A percentile compares a stretch with the other conserved stretches of the same genome.
phyloP scores from a whole-genome alignment of 1,140 invertebrate genomes.

The Leptinotarsa lineolata region DNA sequence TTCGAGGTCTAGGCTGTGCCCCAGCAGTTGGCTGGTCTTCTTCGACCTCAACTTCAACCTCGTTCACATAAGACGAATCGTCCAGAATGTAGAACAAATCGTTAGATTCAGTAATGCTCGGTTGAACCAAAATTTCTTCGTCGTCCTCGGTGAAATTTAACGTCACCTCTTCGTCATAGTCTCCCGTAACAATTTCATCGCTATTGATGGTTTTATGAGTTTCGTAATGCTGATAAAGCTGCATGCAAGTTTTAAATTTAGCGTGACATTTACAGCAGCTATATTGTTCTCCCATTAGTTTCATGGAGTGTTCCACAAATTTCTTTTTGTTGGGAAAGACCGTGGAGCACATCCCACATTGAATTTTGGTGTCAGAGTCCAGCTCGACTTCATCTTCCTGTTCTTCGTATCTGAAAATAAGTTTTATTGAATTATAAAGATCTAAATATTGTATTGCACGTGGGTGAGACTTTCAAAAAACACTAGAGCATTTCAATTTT shows the following conservation, averaged over 20 bases:
- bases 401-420: slow-evolving; percentile 17
- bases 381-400: not conserved
- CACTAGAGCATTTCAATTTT: too few relatives aligned
- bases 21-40: slow-evolving; percentile 36
- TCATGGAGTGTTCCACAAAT: slow-evolving; percentile 48
- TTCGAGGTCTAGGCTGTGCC: not conserved
- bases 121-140: slow-evolving; percentile 33
- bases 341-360: slow-evolving; percentile 44
- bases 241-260: slow-evolving; percentile 42
- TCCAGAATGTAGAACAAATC: slow-evolving; percentile 49
- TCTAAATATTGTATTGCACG: too few relatives aligned
- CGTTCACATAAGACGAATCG: slow-evolving; percentile 48
- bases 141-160: slow-evolving; percentile 41
- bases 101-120: slow-evolving; percentile 43
- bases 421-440: not conserved
- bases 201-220: slow-evolving; percentile 38
- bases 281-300: slow-evolving; percentile 41
- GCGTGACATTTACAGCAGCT: slow-evolving; percentile 48
- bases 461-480: too few relatives aligned
- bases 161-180: slow-evolving; percentile 29
- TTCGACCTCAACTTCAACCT: slow-evolving; percentile 51
- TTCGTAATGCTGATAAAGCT: slow-evolving; percentile 50
- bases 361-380: slow-evolving; percentile 17
- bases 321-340: slow-evolving; percentile 43
- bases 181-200: slow-evolving; percentile 26